Evolutionary conservation across 2,797 vertebrate species (phyloP), one percentile per base, ranked within the genome.

Genomic region (Hoplostethus atlanticus): DNA sequence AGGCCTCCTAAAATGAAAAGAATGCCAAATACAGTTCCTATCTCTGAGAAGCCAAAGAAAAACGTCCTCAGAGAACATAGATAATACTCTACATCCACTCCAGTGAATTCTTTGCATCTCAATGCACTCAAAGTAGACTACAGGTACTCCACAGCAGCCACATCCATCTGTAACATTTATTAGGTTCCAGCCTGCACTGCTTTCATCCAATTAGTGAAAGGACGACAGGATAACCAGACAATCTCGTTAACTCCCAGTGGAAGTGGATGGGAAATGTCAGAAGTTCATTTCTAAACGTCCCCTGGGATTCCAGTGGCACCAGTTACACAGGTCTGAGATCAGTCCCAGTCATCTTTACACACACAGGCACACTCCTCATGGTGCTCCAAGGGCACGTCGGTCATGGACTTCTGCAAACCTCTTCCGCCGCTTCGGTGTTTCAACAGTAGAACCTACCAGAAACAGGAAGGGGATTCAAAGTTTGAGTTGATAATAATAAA

Each of bases 301-400:
- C 13, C 51, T 31, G 15, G 73, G 59, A 68, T 53, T 84, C 74
- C 21, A 68, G 79, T 74, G 82, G 68, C 76, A 62, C 76, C 36
- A 81, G 17, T 77, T 50, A 66, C 51, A 73, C 61, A 51, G 59
- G 71, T 88, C 48, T 17, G 76, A 80, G 83, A 69, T 90, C 95
- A 97, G 92, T 95, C 95, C 2, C 87, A 87, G 93, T 95, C 95
- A 68, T 97, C 96, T 92, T 95, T 96, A 88, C 98, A 99, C 77
- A 96, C 94, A 85, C 98, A 99, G 93, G 94, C 91, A 79, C 98
- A 99, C 87, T 98, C 97, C 79, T 99, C 98, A 0, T 99, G 98
- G 90, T 99, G 98, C 82, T 99, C 98, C 94, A 99, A 87, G 67
- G 94, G 86, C 77, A 99, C 97, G 15, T 99, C 98, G 0, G 97